Percentiles rank a stretch among this genome's conserved stretches.
These are phyloP conservation scores for Nudaria mundana DNA, from an alignment of 2,888 invertebrate species.

Conservation along the genomic window DNA sequence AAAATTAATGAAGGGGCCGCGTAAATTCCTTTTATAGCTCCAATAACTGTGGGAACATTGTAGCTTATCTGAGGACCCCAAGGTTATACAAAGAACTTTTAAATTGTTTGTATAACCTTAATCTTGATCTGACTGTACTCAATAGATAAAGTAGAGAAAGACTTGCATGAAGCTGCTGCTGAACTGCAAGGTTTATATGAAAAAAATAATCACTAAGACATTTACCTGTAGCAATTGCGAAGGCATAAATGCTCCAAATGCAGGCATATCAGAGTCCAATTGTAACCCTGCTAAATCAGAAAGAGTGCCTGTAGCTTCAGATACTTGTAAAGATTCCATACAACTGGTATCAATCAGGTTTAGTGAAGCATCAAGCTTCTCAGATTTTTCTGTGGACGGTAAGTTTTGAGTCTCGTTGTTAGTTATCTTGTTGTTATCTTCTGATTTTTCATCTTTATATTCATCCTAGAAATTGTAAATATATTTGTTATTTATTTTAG, in stretches of 20 bases:
- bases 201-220: no score
- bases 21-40: no score
- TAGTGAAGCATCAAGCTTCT: slow-evolving; percentile 39
- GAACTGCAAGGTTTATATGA: no score
- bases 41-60: no score
- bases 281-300: slow-evolving; percentile 65
- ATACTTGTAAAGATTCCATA: slow-evolving; percentile 31
- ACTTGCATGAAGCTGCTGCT: no score
- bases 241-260: slow-evolving; percentile 72
- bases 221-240: slow-evolving; percentile 74
- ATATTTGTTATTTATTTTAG: background rate
- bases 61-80: no score
- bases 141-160: no score
- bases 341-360: slow-evolving; percentile 61
- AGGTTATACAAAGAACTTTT: no score
- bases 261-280: slow-evolving; percentile 56
- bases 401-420: slow-evolving; percentile 34
- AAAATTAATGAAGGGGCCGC: no score
- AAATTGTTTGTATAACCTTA: no score
- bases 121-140: no score
- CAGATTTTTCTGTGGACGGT: slow-evolving; percentile 29
- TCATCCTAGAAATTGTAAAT: slow-evolving; percentile 77
- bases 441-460: slow-evolving; percentile 75
- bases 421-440: slow-evolving; percentile 44
- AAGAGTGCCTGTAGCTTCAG: slow-evolving; percentile 37